phyloP scores from a whole-genome alignment of 2,113 vertebrate genomes.

The Picathartes gymnocephalus region DNA sequence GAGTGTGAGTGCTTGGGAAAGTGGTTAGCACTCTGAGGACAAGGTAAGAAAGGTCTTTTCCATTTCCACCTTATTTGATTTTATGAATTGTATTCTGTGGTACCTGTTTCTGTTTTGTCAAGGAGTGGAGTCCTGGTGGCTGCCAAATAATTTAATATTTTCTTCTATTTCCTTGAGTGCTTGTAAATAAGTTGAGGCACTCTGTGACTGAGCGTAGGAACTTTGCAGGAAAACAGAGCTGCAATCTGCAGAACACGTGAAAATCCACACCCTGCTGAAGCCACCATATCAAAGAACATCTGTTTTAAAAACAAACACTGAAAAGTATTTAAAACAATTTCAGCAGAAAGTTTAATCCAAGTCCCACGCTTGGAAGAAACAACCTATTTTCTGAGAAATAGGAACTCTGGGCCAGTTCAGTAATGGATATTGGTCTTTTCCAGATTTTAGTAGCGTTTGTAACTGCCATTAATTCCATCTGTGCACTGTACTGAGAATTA shows the following conservation, averaged over 20 bases:
- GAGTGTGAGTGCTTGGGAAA: background rate
- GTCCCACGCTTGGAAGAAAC: conserved; percentile 28
- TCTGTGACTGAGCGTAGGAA: background rate
- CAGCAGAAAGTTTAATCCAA: conserved; percentile 20
- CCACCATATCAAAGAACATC: background rate
- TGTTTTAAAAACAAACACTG: background rate
- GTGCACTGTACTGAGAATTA: background rate
- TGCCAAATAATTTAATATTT: background rate
- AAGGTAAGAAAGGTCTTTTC: background rate
- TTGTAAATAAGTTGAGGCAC: background rate
- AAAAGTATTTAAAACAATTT: conserved; percentile 35
- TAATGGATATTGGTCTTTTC: conserved; percentile 23
- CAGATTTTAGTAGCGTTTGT: conserved; percentile 20
- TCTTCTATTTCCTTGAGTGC: background rate
- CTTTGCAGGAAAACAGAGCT: background rate
- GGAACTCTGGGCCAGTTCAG: conserved; percentile 27
- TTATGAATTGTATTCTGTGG: background rate
- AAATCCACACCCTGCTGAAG: background rate
- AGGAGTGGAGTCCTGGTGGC: background rate
- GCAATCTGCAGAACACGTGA: background rate
- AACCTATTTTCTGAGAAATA: conserved; percentile 49
- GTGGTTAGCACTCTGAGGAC: rapidly evolving
- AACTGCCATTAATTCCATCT: conserved; percentile 19
- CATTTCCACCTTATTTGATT: background rate
- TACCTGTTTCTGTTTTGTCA: background rate